These are phyloP conservation scores for Parapsyche elsis DNA, from an alignment of 1,140 invertebrate species.

Conservation along the genomic window DNA sequence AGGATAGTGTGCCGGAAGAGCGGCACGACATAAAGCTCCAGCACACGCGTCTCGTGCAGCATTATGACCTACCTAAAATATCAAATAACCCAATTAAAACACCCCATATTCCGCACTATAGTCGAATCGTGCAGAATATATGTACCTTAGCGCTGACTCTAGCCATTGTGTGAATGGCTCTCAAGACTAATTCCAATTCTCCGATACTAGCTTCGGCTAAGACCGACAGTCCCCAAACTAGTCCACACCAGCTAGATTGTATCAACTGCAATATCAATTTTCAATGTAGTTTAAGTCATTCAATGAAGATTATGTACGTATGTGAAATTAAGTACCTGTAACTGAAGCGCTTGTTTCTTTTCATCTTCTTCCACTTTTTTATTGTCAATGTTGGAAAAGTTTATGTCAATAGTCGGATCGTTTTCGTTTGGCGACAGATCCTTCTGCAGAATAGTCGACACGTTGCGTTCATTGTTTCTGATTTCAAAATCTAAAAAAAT, in stretches of 20 bases:
- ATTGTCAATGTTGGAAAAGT: constrained; percentile 38
- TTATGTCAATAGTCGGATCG: constrained; percentile 7
- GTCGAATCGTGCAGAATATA: not conserved
- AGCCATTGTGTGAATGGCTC: constrained; percentile 89
- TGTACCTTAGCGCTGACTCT: constrained; percentile 65
- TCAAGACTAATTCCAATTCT: constrained; percentile 91
- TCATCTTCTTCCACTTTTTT: constrained; percentile 50
- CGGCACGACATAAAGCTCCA: constrained; percentile 93
- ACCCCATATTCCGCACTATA: not conserved
- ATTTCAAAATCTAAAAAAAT: constrained; percentile 51
- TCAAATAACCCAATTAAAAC: not conserved
- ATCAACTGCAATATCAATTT: constrained; percentile 75
- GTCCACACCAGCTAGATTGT: constrained; percentile 94
- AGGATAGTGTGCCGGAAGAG: constrained; percentile 94
- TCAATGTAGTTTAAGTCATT: not conserved
- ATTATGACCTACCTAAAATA: constrained; percentile 59
- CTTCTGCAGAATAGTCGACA: constrained; percentile 40
- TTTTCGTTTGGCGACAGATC: constrained; percentile 18
- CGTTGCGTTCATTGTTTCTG: constrained; percentile 53
- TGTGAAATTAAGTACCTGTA: constrained; percentile 43
- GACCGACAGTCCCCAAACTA: constrained; percentile 90
- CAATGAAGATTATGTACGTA: no score
- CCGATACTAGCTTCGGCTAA: constrained; percentile 96
- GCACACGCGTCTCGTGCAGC: constrained; percentile 89
- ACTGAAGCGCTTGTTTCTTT: constrained; percentile 46